Percentiles rank a stretch among this genome's conserved stretches.
Conservation (phyloP, 1,140 invertebrate genomes). For the Trachymyrmex septentrionalis region DNA sequence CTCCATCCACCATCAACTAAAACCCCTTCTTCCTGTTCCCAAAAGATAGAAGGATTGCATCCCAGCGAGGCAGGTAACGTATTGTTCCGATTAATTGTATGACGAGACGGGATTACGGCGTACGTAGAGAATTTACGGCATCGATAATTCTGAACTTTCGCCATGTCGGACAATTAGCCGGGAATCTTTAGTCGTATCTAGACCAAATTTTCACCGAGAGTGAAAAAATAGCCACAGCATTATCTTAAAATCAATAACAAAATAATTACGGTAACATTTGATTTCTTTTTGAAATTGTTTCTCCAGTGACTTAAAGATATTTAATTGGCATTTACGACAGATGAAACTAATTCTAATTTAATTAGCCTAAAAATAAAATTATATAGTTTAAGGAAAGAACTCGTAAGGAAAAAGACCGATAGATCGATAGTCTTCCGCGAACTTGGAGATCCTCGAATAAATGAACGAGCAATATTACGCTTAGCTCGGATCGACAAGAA, state of each 20-base stretch:
- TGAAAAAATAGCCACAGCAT: not conserved
- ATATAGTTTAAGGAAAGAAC: not conserved
- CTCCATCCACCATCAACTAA: constrained; percentile 1
- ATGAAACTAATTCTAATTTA: not conserved
- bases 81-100: constrained; percentile 78
- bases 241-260: not conserved
- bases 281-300: not conserved
- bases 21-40: not conserved
- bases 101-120: constrained; percentile 67
- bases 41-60: constrained; percentile 2
- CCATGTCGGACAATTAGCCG: constrained; percentile 56
- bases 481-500: not conserved
- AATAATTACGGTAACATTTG: not conserved
- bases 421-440: not conserved
- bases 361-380: not conserved
- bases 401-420: not conserved
- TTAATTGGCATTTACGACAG: not conserved
- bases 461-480: not conserved
- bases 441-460: not conserved
- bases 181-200: too few species aligned
- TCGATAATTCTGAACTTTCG: constrained; percentile 73
- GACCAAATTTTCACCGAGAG: constrained; percentile 5
- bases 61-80: constrained; percentile 67
- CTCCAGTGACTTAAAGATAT: not conserved
- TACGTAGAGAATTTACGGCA: constrained; percentile 73